Base-by-base conservation (phyloP, 1,140 invertebrate genomes). In the Notospermus geniculatus region DNA sequence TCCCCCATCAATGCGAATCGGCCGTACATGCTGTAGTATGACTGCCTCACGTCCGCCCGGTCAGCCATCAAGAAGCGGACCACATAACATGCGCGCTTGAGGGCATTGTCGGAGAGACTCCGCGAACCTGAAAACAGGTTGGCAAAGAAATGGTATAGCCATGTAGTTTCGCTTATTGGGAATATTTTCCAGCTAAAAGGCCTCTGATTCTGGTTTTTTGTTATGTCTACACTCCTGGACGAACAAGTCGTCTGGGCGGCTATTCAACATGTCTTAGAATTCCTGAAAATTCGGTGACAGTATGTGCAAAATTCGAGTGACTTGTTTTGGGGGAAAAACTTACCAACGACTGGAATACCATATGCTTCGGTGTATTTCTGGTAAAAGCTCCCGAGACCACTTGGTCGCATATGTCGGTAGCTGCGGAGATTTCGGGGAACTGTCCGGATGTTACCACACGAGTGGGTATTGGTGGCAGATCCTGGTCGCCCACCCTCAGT, bases 311-410 rank as follows among this genome's bases (percentile, higher is more conserved):
- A 4, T 36, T 7, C 15, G 32, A 36, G 5, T 36, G 32, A 15
- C 32, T 36, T 36, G 4, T 7, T 36, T 36, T 36, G 15, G 15
- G 32, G 15, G 32, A 4, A 36, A 36, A 36, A 59, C 60, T 52
- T 66, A 71, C 74, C 65, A 7, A 76, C n/a, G 1, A 76, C 66
- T 13, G 74, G 74, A n/a, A 76, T 75, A 0, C 71, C 70, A 53
- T 76, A 76, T 17, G 71, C 73, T 58, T 76, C 72, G 4, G 72
- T 75, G 59, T 73, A 76, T 52, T 73, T 76, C 52, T 68, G 65
- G 54, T 76, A 76, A 59, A 71, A 76, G 29, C 53, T 46, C 19
- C 57, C 29, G 25, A 75, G 43, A 23, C 71, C 71, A 7, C 45
- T 23, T 2, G 70, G 70, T 28, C 61, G 52, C 57, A 73, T 73